phyloP scores from a whole-genome alignment of 2,888 invertebrate genomes.

The Syrista parreyssii region DNA sequence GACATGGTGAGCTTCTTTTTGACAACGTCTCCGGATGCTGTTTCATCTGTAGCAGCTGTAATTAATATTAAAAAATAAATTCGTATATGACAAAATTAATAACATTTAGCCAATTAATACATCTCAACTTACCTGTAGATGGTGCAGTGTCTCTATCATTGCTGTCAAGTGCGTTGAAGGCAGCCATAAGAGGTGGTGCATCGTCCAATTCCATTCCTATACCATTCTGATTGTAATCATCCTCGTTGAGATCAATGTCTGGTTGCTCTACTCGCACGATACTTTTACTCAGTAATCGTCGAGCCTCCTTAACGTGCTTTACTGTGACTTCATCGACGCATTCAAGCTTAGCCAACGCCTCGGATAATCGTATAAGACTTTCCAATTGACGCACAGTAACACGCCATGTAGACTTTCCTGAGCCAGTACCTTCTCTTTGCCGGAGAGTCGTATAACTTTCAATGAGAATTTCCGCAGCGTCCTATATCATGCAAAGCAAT shows the following conservation, averaged over 20 bases:
- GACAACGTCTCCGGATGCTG: slow-evolving; percentile 51
- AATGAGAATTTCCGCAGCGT: slow-evolving; percentile 86
- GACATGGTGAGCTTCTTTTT: slow-evolving; percentile 85
- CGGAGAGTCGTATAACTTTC: slow-evolving; percentile 90
- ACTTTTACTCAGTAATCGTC: slow-evolving; percentile 91
- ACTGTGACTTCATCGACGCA: slow-evolving; percentile 90
- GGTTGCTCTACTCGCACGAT: slow-evolving; percentile 98
- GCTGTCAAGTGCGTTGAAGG: slow-evolving; percentile 37
- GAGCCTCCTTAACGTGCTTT: slow-evolving; percentile 93
- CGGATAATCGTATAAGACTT: slow-evolving; percentile 94
- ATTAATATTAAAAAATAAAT: slow-evolving; percentile 10
- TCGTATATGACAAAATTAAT: background rate
- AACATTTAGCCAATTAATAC: too few species aligned
- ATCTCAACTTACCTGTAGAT: slow-evolving; percentile 31
- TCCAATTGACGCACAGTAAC: slow-evolving; percentile 97
- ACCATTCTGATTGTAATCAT: slow-evolving; percentile 70
- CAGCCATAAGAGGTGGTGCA: slow-evolving; percentile 57
- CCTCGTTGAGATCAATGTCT: slow-evolving; percentile 92
- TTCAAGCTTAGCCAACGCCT: slow-evolving; percentile 96
- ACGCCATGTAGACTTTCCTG: slow-evolving; percentile 86
- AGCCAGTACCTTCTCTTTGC: slow-evolving; percentile 80
- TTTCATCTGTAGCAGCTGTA: slow-evolving; percentile 23
- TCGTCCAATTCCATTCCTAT: slow-evolving; percentile 72
- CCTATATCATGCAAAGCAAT: slow-evolving; percentile 63
- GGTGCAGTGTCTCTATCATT: slow-evolving; percentile 21